Conservation (phyloP, 2,888 invertebrate species). For the Nemotelus pantherinus region DNA sequence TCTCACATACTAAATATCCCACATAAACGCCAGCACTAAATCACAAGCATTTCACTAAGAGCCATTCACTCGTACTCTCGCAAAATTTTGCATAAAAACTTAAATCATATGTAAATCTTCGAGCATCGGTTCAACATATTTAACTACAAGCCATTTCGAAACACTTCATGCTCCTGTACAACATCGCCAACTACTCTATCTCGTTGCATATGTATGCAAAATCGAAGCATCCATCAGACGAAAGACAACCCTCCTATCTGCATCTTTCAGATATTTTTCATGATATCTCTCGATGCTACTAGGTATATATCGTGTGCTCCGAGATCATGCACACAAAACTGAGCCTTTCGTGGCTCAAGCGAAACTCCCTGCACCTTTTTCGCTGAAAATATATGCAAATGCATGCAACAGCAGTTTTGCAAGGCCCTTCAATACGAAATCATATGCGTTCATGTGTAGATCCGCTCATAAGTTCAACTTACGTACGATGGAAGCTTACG, state of each 20-base stretch:
- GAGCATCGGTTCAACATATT: constrained; percentile 33
- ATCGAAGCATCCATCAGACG: neutral
- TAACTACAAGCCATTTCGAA: constrained; percentile 21
- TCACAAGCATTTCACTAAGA: constrained; percentile 37
- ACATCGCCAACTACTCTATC: neutral
- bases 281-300: neutral
- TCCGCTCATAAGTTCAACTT: neutral
- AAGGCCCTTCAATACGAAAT: constrained; percentile 1
- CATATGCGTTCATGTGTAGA: constrained; percentile 8
- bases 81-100: constrained; percentile 28
- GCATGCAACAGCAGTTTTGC: constrained; percentile 9
- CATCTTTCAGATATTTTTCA: neutral
- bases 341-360: neutral
- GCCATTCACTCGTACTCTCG: constrained; percentile 22
- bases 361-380: constrained; percentile 10
- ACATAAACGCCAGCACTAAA: constrained; percentile 28
- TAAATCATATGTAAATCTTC: constrained; percentile 39
- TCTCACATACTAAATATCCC: constrained; percentile 1
- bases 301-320: neutral
- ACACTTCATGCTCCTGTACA: constrained; percentile 1
- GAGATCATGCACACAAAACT: constrained; percentile 25
- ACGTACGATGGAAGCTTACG: neutral
- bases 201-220: neutral
- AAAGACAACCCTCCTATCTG: constrained; percentile 12
- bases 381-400: constrained; percentile 33